Conservation (phyloP, 2,113 vertebrate genomes). For the Phalacrocorax brasilianus region DNA sequence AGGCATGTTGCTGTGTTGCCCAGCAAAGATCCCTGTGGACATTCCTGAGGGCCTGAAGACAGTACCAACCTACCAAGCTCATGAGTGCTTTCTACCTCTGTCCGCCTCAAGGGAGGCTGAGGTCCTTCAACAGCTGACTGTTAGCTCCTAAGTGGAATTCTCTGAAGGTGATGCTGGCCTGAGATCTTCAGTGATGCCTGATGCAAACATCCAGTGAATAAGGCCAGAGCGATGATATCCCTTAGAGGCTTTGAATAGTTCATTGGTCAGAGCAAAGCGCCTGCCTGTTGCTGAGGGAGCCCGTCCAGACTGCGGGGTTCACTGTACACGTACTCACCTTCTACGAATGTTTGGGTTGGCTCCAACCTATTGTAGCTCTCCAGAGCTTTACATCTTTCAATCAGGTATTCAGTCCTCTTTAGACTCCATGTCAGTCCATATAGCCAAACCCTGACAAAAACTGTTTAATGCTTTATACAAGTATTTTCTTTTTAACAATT, state of each 20-base stretch:
- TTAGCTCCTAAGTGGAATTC: not conserved
- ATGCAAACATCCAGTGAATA: not conserved
- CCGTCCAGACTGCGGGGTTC: not conserved
- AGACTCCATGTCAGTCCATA: not conserved
- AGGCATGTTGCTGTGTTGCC: not conserved
- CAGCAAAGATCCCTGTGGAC: not conserved
- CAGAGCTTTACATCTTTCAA: not conserved
- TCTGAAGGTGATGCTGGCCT: not conserved
- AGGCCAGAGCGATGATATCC: not conserved
- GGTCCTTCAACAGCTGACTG: not conserved
- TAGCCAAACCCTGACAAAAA: constrained; percentile 38
- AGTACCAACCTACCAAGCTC: not conserved
- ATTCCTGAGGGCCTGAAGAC: not conserved
- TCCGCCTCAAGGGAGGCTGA: not conserved
- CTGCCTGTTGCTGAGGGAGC: not conserved
- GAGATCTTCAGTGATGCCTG: not conserved
- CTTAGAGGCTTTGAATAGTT: not conserved
- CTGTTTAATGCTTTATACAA: constrained; percentile 48
- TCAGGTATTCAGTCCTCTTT: not conserved
- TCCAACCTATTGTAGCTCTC: not conserved
- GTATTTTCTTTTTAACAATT: constrained; percentile 64
- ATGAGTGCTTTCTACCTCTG: not conserved
- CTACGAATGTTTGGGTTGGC: not conserved
- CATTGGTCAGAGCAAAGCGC: not conserved
- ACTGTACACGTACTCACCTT: not conserved